Percentiles rank a stretch among this genome's conserved stretches.
These are phyloP conservation scores for Motacilla alba DNA, from an alignment of 2,113 vertebrate genomes.

Conservation along the genomic window DNA sequence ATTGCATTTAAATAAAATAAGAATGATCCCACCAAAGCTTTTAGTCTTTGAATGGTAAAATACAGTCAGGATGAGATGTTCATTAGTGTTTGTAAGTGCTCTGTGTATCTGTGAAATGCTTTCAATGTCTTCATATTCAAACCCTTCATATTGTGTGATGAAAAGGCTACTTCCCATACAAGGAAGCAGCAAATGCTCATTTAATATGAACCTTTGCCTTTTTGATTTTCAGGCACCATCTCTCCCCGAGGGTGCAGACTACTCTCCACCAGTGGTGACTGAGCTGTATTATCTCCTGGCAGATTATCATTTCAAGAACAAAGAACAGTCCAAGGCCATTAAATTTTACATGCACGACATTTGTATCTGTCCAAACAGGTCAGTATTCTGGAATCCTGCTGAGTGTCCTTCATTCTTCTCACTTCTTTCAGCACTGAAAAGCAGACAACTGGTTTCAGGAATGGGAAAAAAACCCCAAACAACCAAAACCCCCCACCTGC, in stretches of 20 bases:
- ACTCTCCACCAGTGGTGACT: slow-evolving; percentile 85
- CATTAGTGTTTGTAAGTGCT: not conserved
- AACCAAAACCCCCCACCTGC: not conserved
- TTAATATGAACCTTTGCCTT: not conserved
- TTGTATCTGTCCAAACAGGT: slow-evolving; percentile 94
- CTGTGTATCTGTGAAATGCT: not conserved
- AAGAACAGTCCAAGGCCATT: slow-evolving; percentile 97
- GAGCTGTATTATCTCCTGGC: slow-evolving; percentile 96
- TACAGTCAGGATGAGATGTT: not conserved
- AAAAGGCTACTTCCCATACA: not conserved
- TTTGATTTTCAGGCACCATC: slow-evolving; percentile 78
- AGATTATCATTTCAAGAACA: slow-evolving; percentile 99
- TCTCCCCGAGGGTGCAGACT: slow-evolving; percentile 85
- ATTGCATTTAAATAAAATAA: not conserved
- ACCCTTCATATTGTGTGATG: not conserved
- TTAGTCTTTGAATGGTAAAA: not conserved
- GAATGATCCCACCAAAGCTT: not conserved
- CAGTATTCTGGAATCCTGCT: not conserved
- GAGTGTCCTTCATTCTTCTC: not conserved
- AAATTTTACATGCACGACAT: slow-evolving; percentile 99
- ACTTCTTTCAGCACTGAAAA: not conserved
- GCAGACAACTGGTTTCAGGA: not conserved
- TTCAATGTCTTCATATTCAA: not conserved
- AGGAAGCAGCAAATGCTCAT: not conserved
- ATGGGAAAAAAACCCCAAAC: not conserved